Evolutionary conservation across 1,140 invertebrate species (phyloP), one percentile per base, ranked within the genome.

Genomic region (Drosophila athabasca): DNA sequence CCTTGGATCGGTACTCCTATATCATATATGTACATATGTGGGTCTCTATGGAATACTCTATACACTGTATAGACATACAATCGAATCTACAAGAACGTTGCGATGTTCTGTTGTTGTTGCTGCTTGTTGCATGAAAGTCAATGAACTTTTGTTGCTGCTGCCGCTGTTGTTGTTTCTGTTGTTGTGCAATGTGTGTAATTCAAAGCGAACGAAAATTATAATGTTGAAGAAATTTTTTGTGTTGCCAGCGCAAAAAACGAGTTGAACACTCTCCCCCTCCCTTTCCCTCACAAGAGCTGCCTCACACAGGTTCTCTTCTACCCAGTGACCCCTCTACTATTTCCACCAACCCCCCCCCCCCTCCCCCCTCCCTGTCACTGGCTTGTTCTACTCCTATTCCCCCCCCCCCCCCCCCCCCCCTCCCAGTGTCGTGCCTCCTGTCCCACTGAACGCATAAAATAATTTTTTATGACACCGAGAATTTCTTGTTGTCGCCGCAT

Each of bases 381-480:
- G 11, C 44, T n/a, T 19, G 15, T 45, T 17, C 17, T 6, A 31
- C 39, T 8, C 22, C 43, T 8, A n/a, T n/a, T 29, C 19, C 41
- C 43, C 29, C 11, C 15, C 52, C 53, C 11, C 39, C 35, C 24
- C 29, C 4, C 39, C 26, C 17, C 17, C 17, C 17, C 1, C 0
- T 19, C 1, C 17, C 1, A 19, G 17, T 19, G 17, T 0, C 17
- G 17, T 19, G 17, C 17, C 17, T 19, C 51, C n/a, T 9, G 19
- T 50, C 44, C 49, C 54, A 71, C 48, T 39, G 43, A 35, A 69
- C 70, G 59, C 64, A 48, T 74, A 75, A 75, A 75, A 68, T 87
- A 81, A 81, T 77, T 85, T 87, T 84, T 85, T 87, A 85, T 87
- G 82, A 78, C 82, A 87, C 78, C 66, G 43, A 77, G 73, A 58